phyloP scores from a whole-genome alignment of 2,797 vertebrate species.

The Rhadinocentrus ornatus region DNA sequence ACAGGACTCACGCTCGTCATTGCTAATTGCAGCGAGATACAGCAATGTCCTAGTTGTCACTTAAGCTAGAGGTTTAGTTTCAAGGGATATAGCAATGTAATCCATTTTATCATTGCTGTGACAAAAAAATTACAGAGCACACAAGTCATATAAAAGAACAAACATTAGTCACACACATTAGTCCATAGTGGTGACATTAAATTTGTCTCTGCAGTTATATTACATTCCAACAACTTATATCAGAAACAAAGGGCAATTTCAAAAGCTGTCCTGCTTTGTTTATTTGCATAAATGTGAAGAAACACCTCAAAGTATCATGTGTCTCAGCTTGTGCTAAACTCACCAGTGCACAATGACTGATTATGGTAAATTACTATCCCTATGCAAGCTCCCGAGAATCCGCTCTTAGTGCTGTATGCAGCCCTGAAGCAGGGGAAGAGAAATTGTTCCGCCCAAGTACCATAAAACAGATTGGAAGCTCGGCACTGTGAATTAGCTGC shows the following conservation, averaged over 20 bases:
- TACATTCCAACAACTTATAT: slow-evolving; percentile 35
- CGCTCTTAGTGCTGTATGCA: slow-evolving; percentile 72
- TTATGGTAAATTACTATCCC: slow-evolving; percentile 81
- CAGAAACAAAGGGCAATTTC: slow-evolving; percentile 60
- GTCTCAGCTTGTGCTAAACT: slow-evolving; percentile 72
- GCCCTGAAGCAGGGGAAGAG: slow-evolving; percentile 76
- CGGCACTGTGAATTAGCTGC: slow-evolving; percentile 83
- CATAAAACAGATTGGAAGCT: slow-evolving; percentile 85
- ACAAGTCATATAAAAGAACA: slow-evolving; percentile 12
- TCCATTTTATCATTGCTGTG: not conserved
- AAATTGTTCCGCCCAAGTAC: slow-evolving; percentile 84
- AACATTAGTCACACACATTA: slow-evolving; percentile 16
- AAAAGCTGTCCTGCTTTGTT: slow-evolving; percentile 64
- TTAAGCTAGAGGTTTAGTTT: slow-evolving; percentile 19
- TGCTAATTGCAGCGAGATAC: slow-evolving; percentile 75
- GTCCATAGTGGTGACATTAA: slow-evolving; percentile 32
- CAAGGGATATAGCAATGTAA: not conserved
- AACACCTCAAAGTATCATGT: slow-evolving; percentile 64
- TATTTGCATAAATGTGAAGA: slow-evolving; percentile 78
- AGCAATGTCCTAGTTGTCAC: slow-evolving; percentile 39
- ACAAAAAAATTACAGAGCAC: slow-evolving; percentile 11
- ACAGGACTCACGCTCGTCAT: slow-evolving; percentile 75
- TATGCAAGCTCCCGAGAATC: slow-evolving; percentile 75
- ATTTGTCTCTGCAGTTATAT: slow-evolving; percentile 20
- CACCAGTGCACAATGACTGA: slow-evolving; percentile 76